Conservation (phyloP, 1,140 invertebrate genomes). For the Agraylea sexmaculata region DNA sequence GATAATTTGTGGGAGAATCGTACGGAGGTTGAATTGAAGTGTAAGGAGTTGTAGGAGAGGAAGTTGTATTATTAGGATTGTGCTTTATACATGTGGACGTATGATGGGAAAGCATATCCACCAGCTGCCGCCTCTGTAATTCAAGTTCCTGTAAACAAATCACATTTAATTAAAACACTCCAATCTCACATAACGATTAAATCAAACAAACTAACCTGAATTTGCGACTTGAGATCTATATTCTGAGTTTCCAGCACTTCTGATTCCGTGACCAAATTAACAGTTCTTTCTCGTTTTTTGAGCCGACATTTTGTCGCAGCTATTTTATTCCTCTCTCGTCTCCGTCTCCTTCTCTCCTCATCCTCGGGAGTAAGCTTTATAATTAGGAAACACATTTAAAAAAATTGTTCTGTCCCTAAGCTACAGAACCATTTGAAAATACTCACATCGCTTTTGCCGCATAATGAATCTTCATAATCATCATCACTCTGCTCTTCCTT, state of each 20-base stretch:
- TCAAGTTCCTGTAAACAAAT: slow-evolving; percentile 49
- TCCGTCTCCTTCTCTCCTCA: slow-evolving; percentile 67
- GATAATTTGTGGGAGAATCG: slow-evolving; percentile 33
- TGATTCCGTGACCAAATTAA: slow-evolving; percentile 76
- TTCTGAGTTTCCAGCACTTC: slow-evolving; percentile 80
- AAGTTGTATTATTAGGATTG: slow-evolving; percentile 26
- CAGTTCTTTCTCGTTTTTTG: slow-evolving; percentile 84
- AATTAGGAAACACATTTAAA: slow-evolving; percentile 16
- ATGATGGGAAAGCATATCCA: slow-evolving; percentile 64
- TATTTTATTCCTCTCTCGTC: slow-evolving; percentile 86
- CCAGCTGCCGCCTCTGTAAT: slow-evolving; percentile 55
- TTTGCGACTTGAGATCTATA: slow-evolving; percentile 69
- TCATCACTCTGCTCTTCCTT: slow-evolving; percentile 55
- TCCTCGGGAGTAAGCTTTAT: slow-evolving; percentile 80
- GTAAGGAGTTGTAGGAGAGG: slow-evolving; percentile 29
- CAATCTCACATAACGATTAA: neutral
- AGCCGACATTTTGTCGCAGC: slow-evolving; percentile 90
- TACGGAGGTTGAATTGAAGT: slow-evolving; percentile 31
- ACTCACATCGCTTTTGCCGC: slow-evolving; percentile 33
- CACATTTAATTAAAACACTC: neutral
- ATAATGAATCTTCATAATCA: slow-evolving; percentile 46
- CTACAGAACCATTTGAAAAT: neutral
- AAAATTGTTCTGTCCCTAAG: neutral
- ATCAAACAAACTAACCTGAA: slow-evolving; percentile 36
- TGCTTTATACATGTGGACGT: slow-evolving; percentile 55